Percentiles rank a stretch among this genome's conserved stretches.
Evolutionary conservation across 2,888 invertebrate genomes (phyloP).

Genomic region (Spilarctia lutea): DNA sequence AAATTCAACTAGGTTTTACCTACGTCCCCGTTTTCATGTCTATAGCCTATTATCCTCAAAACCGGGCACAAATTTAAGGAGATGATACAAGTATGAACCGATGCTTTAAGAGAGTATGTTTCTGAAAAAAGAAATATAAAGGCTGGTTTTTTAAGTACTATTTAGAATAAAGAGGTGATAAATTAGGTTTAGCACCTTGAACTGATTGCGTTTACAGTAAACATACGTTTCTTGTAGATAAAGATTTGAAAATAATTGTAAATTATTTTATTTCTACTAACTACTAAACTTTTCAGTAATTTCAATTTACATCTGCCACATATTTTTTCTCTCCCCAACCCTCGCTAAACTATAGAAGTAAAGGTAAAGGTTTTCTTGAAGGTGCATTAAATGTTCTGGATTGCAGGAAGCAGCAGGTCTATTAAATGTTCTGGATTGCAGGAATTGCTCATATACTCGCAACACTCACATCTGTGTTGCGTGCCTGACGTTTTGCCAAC

Average conservation of each 20-base stretch:
- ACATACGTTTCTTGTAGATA: neutral
- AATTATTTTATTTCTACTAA: neutral
- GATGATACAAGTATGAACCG: too few relatives aligned
- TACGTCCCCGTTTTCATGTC: neutral
- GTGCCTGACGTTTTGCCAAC: too few relatives aligned
- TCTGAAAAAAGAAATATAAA: neutral
- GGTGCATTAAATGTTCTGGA: too few relatives aligned
- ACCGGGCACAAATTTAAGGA: neutral
- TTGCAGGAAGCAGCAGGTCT: too few relatives aligned
- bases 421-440: too few relatives aligned
- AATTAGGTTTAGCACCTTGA: neutral
- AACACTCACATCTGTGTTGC: too few relatives aligned
- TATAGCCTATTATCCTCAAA: neutral
- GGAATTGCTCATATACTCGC: too few relatives aligned
- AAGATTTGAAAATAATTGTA: neutral
- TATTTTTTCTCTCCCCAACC: too few relatives aligned
- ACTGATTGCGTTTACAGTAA: neutral
- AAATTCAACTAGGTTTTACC: neutral
- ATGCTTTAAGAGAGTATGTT: too few relatives aligned
- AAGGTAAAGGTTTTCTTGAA: too few relatives aligned
- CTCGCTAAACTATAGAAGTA: too few relatives aligned
- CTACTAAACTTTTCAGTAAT: neutral
- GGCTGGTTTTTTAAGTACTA: neutral
- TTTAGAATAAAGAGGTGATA: neutral
- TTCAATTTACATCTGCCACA: neutral